phyloP scores from a whole-genome alignment of 2,888 invertebrate genomes.

The Latrodectus hesperus region DNA sequence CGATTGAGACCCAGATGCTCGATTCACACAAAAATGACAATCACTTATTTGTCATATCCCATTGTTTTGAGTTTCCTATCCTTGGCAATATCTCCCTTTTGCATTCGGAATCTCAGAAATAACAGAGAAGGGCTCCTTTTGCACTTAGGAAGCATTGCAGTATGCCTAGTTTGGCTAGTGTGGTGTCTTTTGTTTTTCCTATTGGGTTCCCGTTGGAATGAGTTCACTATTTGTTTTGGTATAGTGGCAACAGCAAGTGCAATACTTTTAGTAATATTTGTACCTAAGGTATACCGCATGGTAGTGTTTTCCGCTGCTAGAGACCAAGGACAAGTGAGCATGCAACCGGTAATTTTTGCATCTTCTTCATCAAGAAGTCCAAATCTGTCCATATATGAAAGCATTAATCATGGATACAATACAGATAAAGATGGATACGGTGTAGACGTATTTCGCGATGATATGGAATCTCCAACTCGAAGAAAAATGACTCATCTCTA shows the following conservation, averaged over 20 bases:
- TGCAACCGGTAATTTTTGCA: conserved; percentile 71
- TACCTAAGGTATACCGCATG: conserved; percentile 83
- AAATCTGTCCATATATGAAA: conserved; percentile 63
- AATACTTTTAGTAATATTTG: conserved; percentile 80
- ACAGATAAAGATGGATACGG: conserved; percentile 63
- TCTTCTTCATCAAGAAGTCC: conserved; percentile 55
- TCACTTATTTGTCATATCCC: conserved; percentile 80
- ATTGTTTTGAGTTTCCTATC: conserved; percentile 79
- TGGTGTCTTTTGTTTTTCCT: conserved; percentile 80
- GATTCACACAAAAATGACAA: conserved; percentile 77
- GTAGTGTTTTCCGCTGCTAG: conserved; percentile 79
- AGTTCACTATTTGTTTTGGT: conserved; percentile 80
- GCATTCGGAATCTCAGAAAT: conserved; percentile 81
- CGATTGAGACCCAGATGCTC: conserved; percentile 74
- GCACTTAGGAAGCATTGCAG: conserved; percentile 78
- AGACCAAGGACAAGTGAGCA: conserved; percentile 77
- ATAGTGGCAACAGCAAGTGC: conserved; percentile 80
- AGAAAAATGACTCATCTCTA: conserved; percentile 62
- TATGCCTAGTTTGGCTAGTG: conserved; percentile 79
- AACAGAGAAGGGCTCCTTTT: conserved; percentile 80
- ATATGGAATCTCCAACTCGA: conserved; percentile 43
- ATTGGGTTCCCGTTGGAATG: conserved; percentile 73
- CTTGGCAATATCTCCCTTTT: conserved; percentile 79
- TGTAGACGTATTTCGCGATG: conserved; percentile 56
- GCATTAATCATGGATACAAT: conserved; percentile 65